Percentiles rank a stretch among this genome's conserved stretches.
phyloP scores from a whole-genome alignment of 2,113 vertebrate species.

The Platysternon megacephalum region DNA sequence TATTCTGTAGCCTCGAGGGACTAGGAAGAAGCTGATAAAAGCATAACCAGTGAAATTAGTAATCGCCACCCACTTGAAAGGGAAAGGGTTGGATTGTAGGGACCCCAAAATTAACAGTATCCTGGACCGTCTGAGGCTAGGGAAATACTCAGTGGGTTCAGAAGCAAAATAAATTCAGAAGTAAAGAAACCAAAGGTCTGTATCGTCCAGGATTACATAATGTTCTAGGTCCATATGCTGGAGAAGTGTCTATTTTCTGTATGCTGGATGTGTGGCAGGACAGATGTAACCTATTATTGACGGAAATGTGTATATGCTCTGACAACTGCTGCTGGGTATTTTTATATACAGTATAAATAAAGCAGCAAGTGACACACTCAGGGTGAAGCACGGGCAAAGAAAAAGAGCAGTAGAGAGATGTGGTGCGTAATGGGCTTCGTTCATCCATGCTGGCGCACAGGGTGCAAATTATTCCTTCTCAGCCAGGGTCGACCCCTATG shows the following conservation, averaged over 20 bases:
- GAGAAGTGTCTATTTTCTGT: fast-evolving
- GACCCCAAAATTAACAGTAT: conserved; percentile 69
- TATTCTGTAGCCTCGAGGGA: conserved; percentile 68
- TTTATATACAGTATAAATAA: neutral
- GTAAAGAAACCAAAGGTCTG: neutral
- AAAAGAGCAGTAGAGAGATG: fast-evolving
- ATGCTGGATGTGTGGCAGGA: neutral
- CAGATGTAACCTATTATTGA: neutral
- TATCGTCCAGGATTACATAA: neutral
- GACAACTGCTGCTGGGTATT: fast-evolving
- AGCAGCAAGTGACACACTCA: neutral
- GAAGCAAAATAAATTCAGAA: neutral
- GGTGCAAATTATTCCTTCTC: neutral
- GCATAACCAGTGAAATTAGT: conserved; percentile 70
- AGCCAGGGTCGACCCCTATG: neutral
- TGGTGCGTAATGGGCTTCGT: neutral
- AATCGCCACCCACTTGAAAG: conserved; percentile 70
- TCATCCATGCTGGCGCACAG: neutral
- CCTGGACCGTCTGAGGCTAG: conserved; percentile 36
- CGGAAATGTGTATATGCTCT: fast-evolving
- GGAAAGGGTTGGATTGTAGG: conserved; percentile 68
- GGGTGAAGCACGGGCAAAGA: neutral
- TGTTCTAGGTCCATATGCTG: fast-evolving
- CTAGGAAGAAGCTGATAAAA: conserved; percentile 56
- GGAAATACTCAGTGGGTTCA: conserved; percentile 66